Percentiles rank a stretch among this genome's conserved stretches.
Evolutionary conservation across 1,140 invertebrate genomes (phyloP).

Genomic region (Drosophila sp.): DNA sequence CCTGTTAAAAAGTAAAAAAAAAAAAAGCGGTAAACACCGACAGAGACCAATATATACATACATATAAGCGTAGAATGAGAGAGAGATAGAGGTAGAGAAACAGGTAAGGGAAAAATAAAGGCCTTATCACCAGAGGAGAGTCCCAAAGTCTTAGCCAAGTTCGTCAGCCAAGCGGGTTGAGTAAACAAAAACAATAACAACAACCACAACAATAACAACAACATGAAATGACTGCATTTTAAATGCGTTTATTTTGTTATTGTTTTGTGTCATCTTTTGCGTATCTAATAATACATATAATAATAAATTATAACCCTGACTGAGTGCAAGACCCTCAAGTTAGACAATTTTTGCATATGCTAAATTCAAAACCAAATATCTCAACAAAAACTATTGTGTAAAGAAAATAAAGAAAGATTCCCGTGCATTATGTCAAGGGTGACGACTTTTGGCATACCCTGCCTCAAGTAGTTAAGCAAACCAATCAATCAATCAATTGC

Average conservation of each 20-base stretch:
- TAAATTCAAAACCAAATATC: background rate
- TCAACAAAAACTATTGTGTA: conserved; percentile 1
- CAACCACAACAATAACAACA: conserved; percentile 1
- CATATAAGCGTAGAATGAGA: background rate
- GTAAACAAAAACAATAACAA: conserved; percentile 12
- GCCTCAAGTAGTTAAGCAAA: too few species aligned
- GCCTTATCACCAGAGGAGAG: conserved; percentile 7
- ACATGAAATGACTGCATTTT: background rate
- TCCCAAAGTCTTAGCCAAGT: conserved; percentile 14
- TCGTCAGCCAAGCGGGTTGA: background rate
- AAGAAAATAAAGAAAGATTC: background rate
- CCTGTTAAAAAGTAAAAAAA: conserved; percentile 9
- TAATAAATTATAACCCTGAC: conserved; percentile 11
- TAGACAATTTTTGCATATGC: conserved; percentile 7
- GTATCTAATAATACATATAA: conserved; percentile 15
- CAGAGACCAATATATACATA: background rate
- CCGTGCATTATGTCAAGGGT: too few species aligned
- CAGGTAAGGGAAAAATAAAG: background rate
- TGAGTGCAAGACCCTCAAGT: conserved; percentile 15
- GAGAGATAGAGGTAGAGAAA: background rate
- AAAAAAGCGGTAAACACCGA: conserved; percentile 6
- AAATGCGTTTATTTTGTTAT: conserved; percentile 15
- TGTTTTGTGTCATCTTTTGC: conserved; percentile 8
- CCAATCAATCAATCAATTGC: too few species aligned
- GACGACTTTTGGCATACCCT: too few species aligned